Base-by-base conservation (phyloP, 2,797 vertebrate genomes). In the Chaenodraco wilsoni region DNA sequence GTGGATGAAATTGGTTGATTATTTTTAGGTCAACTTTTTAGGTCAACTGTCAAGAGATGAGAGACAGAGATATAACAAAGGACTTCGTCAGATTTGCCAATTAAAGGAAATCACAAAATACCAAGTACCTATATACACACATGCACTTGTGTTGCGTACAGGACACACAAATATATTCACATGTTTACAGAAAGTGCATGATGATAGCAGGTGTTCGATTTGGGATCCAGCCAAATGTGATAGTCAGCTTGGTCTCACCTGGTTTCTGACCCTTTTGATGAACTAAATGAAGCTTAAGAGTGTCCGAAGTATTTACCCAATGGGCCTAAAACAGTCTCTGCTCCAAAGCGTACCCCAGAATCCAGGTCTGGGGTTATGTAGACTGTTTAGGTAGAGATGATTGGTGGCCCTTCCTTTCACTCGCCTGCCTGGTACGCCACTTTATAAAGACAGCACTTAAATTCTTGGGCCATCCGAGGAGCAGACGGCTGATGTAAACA, bases 311-410 rank as follows among this genome's bases (percentile, higher is more conserved):
- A 90, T 92, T 92, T 87, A 89, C 72, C 78, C 78, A 86, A 85
- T 49, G 68, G 68, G 58, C 76, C 69, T 73, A 65, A 80, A 88
- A 75, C 83, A 72, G 74, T 72, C 75, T 82, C 78, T 46, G 60
- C 65, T 84, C 81, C 72, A 64, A 46, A 54, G 56, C 37, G 43
- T 76, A 85, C 78, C 90, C 80, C 45, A 52, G 79, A 37, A 88
- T 82, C 83, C 88, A 70, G 81, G 83, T 74, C 83, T 76, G 81
- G 82, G 92, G 86, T 91, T 87, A 90, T 76, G 70, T 74, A 87
- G 77, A 91, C 82, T 92, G 91, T 94, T 94, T 94, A 93, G 92
- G 88, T 89, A 89, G 76, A 88, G 81, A 93, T 94, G 93, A 95
- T 91, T 94, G 91, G 92, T 94, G 87, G 87, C 73, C 85, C 79